A percentile compares a stretch with the other conserved stretches of the same genome.
phyloP scores from a whole-genome alignment of 1,140 invertebrate species.

The Papilio polyxenes region DNA sequence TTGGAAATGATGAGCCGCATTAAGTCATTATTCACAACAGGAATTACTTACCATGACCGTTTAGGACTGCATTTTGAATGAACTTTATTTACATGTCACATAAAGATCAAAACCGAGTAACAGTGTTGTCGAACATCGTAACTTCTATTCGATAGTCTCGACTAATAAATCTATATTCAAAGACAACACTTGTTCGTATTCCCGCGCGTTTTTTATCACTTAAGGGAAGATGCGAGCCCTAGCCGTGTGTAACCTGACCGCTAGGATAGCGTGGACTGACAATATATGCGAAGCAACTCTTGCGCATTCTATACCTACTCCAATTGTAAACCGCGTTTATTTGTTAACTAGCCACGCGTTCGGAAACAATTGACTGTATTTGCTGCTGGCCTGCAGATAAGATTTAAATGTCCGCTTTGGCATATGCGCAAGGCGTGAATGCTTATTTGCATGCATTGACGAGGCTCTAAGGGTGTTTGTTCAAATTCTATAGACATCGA shows the following conservation, averaged over 20 bases:
- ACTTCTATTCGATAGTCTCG: conserved; percentile 22
- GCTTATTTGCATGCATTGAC: conserved; percentile 24
- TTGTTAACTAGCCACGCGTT: conserved; percentile 78
- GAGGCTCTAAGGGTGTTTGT: conserved; percentile 21
- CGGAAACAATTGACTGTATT: conserved; percentile 77
- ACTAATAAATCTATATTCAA: conserved; percentile 11
- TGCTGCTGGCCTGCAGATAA: conserved; percentile 70
- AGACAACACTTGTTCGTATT: conserved; percentile 11
- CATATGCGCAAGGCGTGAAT: conserved; percentile 34
- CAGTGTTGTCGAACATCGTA: not conserved
- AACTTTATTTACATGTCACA: conserved; percentile 36
- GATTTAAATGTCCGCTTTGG: conserved; percentile 63
- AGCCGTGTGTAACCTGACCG: conserved; percentile 59
- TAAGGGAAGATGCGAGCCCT: conserved; percentile 43
- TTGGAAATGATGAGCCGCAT: conserved; percentile 29
- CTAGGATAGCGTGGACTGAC: conserved; percentile 72
- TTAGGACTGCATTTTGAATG: conserved; percentile 28
- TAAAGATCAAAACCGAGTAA: not conserved
- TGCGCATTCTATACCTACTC: conserved; percentile 64
- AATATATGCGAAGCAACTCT: conserved; percentile 57
- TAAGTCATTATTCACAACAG: conserved; percentile 37
- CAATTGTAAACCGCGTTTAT: conserved; percentile 77
- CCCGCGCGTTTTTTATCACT: conserved; percentile 34
- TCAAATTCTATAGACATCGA: not conserved
- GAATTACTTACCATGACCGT: conserved; percentile 38